Percentiles rank a stretch among this genome's conserved stretches.
These are phyloP conservation scores for Eospalax fontanierii DNA, from an alignment of 2,797 vertebrate genomes.

Conservation along the genomic window DNA sequence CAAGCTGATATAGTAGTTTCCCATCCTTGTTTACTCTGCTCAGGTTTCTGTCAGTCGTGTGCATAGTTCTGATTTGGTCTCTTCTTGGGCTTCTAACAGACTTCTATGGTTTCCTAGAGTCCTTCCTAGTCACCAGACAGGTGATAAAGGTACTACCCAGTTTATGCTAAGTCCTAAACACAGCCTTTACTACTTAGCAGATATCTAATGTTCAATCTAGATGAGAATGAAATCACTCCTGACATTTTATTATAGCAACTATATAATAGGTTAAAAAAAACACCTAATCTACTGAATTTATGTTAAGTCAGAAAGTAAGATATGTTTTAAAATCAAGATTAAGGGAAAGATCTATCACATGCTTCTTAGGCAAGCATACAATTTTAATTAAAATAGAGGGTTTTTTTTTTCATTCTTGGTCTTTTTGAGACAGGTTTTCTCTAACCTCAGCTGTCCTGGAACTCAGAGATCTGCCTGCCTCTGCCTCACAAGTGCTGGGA, in stretches of 20 bases:
- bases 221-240: not conserved
- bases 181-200: not conserved
- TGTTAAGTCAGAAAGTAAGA: too few relatives aligned
- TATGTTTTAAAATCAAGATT: not conserved
- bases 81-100: not conserved
- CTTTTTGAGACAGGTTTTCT: too few relatives aligned
- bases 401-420: too few relatives aligned
- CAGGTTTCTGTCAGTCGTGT: not conserved
- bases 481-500: too few relatives aligned
- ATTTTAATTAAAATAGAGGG: slow-evolving; percentile 48
- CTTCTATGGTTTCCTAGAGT: not conserved
- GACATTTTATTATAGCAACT: slow-evolving; percentile 1
- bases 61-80: not conserved
- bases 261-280: not conserved
- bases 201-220: not conserved
- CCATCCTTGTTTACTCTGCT: not conserved
- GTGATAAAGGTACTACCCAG: not conserved
- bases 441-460: too few relatives aligned
- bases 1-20: not conserved
- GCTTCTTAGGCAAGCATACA: not conserved
- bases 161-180: not conserved
- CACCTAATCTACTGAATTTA: too few relatives aligned
- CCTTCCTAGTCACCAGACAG: not conserved
- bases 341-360: not conserved
- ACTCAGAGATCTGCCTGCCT: too few relatives aligned